These are phyloP conservation scores for Hirtodrosophila trivittata DNA, from an alignment of 2,888 invertebrate genomes.

Conservation along the genomic window DNA sequence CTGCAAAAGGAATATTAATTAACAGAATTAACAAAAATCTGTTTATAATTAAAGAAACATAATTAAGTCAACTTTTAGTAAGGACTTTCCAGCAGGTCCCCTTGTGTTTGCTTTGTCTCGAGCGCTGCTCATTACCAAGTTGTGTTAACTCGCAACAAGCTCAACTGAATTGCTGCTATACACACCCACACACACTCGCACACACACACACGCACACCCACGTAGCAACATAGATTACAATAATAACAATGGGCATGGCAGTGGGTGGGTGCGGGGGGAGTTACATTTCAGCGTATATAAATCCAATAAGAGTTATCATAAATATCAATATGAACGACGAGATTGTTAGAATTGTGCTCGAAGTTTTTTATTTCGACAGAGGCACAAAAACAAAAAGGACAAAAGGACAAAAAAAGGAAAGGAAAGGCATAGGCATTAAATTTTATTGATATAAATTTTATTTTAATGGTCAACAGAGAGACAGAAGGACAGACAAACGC, in stretches of 20 bases:
- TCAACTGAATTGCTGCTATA: too few relatives aligned
- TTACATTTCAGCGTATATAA: constrained; percentile 50
- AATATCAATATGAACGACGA: constrained; percentile 74
- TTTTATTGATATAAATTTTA: constrained; percentile 79
- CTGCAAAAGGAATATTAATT: too few relatives aligned
- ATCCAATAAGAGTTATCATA: constrained; percentile 77
- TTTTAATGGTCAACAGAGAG: constrained; percentile 71
- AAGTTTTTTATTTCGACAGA: constrained; percentile 35
- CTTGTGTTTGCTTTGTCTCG: too few relatives aligned
- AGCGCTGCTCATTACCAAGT: too few relatives aligned
- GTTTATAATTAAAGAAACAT: too few relatives aligned
- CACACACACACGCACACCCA: constrained; percentile 12
- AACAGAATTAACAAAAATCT: too few relatives aligned
- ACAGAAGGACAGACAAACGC: constrained; percentile 20
- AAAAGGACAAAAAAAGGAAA: background rate
- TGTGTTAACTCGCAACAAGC: too few relatives aligned
- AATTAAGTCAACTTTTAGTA: too few relatives aligned
- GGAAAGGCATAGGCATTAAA: constrained; percentile 54
- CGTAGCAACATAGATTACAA: constrained; percentile 37
- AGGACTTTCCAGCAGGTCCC: too few relatives aligned
- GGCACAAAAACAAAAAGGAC: too few relatives aligned
- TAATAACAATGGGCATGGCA: constrained; percentile 13
- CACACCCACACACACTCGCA: background rate
- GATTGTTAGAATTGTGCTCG: constrained; percentile 18
- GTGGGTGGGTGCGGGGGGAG: background rate